Evolutionary conservation across 2,797 vertebrate species (phyloP), one percentile per base, ranked within the genome.

Genomic region (Meriones psammophilus): DNA sequence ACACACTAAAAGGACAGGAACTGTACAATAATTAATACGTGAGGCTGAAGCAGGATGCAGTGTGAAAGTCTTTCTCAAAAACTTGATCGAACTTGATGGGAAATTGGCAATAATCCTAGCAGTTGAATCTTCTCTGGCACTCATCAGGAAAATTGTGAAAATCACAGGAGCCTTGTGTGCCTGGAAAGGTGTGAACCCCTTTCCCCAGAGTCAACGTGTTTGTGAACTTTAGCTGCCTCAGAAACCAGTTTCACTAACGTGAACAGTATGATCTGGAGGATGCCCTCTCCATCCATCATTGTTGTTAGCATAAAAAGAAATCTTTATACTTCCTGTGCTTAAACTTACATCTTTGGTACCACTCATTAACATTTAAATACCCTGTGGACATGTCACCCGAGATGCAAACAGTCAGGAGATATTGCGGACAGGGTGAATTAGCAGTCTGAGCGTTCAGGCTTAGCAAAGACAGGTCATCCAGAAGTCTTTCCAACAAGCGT

Each of bases 221-320:
- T 81, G 56, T 76, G 85, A n/a, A 17, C 89, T 56, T 60, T 88
- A 58, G 33, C 54, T 74, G 86, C 15, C 71, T n/a, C 62, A 66
- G 73, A 83, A n/a, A 62, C 12, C 33, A 6, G 30, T 71, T 91
- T 94, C 5, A 17, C 39, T 50, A 80, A 87, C 10, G 62, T 54
- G 88, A 60, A 74, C 39, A 1, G 5, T 60, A 36, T n/a, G 58
- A 76, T 36, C n/a, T 54, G 56, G 54, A 90, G 33, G 15, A n/a
- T 50, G n/a, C 3, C 6, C 50, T 77, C 39, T 66, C 42, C 15
- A 66, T n/a, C 4, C 22, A 20, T 86, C 64, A 71, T 0, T 68
- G 74, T 58, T 60, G 9, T 46, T 71, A 39, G 66, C 24, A 87
- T 28, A 60, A 77, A 78, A 87, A 66, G 24, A 5, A 12, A 33